Evolutionary conservation across 2,888 invertebrate genomes (phyloP).

Genomic region (Tetramorium bicarinatum): DNA sequence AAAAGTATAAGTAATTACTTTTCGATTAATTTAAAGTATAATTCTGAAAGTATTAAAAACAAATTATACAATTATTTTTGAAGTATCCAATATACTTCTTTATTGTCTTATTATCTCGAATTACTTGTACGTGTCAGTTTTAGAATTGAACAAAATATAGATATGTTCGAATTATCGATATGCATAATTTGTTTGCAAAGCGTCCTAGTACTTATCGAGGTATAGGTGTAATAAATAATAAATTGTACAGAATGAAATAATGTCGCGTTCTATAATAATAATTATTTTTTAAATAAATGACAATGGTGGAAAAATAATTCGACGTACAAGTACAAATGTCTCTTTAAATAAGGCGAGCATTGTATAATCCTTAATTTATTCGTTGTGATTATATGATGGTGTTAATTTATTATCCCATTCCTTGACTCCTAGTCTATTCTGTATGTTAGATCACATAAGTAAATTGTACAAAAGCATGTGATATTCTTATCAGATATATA

Average conservation of each 20-base stretch:
- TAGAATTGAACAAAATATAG: constrained; percentile 18
- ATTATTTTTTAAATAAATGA: constrained; percentile 47
- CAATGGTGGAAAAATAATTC: constrained; percentile 20
- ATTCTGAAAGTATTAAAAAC: not conserved
- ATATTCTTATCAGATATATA: constrained; percentile 20
- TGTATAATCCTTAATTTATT: constrained; percentile 43
- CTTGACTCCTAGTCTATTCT: constrained; percentile 5
- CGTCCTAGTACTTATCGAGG: constrained; percentile 32
- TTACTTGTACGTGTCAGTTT: constrained; percentile 20
- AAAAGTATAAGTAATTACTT: not conserved
- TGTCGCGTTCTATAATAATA: constrained; percentile 21
- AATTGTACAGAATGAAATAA: constrained; percentile 45
- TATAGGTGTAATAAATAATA: constrained; percentile 40
- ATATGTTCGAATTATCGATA: constrained; percentile 20
- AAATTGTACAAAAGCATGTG: constrained; percentile 15
- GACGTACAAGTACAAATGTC: constrained; percentile 33
- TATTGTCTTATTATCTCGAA: not conserved
- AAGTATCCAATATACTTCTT: not conserved
- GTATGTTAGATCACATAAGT: constrained; percentile 17
- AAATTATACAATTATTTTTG: constrained; percentile 13
- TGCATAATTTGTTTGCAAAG: constrained; percentile 15
- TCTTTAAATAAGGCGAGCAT: constrained; percentile 29
- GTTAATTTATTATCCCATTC: constrained; percentile 27
- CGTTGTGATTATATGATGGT: constrained; percentile 20
- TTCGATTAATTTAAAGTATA: not conserved